These are phyloP conservation scores for Gulo gulo DNA, from an alignment of 2,113 vertebrate genomes.

Conservation along the genomic window DNA sequence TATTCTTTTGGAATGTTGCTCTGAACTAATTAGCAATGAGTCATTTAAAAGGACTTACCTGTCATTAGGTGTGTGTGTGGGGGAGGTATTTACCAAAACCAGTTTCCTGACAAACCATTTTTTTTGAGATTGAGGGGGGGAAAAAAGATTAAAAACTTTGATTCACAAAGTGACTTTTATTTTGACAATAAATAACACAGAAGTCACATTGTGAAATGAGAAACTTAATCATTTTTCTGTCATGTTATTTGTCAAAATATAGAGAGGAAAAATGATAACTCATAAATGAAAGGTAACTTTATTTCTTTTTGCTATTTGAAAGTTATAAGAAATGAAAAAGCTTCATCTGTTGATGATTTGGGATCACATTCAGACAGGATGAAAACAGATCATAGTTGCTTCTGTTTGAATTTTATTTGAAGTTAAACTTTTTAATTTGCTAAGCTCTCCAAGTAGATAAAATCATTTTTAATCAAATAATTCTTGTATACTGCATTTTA, in stretches of 20 bases:
- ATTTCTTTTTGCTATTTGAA: slow-evolving; percentile 61
- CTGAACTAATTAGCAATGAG: slow-evolving; percentile 78
- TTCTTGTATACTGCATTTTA: background rate
- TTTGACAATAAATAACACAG: slow-evolving; percentile 85
- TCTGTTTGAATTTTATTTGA: slow-evolving; percentile 29
- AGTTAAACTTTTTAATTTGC: slow-evolving; percentile 14
- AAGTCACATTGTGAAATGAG: slow-evolving; percentile 84
- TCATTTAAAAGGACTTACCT: slow-evolving; percentile 78
- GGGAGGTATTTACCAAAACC: slow-evolving; percentile 54
- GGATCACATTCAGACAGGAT: background rate
- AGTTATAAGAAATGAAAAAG: slow-evolving; percentile 41
- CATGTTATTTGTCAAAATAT: slow-evolving; percentile 82
- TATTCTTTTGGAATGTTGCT: slow-evolving; percentile 75
- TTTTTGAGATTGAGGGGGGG: background rate
- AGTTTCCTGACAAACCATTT: slow-evolving; percentile 48
- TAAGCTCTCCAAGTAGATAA: background rate
- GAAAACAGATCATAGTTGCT: background rate
- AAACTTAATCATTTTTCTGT: slow-evolving; percentile 82
- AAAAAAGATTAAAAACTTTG: slow-evolving; percentile 59
- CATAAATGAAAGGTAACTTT: slow-evolving; percentile 78
- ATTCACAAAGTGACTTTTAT: slow-evolving; percentile 83
- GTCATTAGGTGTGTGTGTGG: slow-evolving; percentile 45
- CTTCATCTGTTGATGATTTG: slow-evolving; percentile 68
- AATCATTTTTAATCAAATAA: background rate
- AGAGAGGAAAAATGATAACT: slow-evolving; percentile 79